Percentiles rank a stretch among this genome's conserved stretches.
These are phyloP conservation scores for Cantharis flavilabris DNA, from an alignment of 2,888 invertebrate genomes.

Conservation along the genomic window DNA sequence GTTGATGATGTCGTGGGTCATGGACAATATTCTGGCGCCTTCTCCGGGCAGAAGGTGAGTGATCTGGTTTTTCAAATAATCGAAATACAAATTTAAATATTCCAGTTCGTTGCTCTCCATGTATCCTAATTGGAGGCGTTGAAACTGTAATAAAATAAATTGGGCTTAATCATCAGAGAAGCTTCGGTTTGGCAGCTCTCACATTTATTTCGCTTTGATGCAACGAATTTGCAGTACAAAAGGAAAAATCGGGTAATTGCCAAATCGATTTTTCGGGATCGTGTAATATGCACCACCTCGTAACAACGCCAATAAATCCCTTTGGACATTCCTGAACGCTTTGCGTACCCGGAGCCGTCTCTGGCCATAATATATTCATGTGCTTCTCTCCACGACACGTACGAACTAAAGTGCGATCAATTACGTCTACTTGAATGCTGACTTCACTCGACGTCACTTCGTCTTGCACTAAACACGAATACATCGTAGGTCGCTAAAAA, in stretches of 20 bases:
- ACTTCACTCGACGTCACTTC: slow-evolving; percentile 57
- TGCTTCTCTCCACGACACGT: slow-evolving; percentile 62
- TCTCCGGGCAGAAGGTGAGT: slow-evolving; percentile 64
- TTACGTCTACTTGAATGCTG: slow-evolving; percentile 68
- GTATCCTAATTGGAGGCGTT: slow-evolving; percentile 64
- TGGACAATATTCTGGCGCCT: slow-evolving; percentile 64
- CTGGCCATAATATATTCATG: slow-evolving; percentile 66
- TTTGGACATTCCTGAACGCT: slow-evolving; percentile 68
- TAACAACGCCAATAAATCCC: slow-evolving; percentile 58
- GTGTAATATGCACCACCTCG: slow-evolving; percentile 63
- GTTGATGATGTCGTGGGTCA: slow-evolving; percentile 63
- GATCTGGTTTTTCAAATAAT: slow-evolving; percentile 51
- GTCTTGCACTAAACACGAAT: slow-evolving; percentile 71
- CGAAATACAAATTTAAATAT: slow-evolving; percentile 62
- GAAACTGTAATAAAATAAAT: slow-evolving; percentile 55
- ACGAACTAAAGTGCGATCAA: slow-evolving; percentile 63
- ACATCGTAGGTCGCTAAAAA: slow-evolving; percentile 74
- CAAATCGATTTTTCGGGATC: slow-evolving; percentile 71
- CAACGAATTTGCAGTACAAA: slow-evolving; percentile 70
- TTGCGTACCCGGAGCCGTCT: slow-evolving; percentile 75
- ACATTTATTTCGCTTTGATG: slow-evolving; percentile 68
- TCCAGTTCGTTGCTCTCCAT: slow-evolving; percentile 47
- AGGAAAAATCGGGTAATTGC: slow-evolving; percentile 77
- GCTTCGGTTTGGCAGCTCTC: slow-evolving; percentile 38
- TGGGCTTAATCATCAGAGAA: background rate